Conservation (phyloP, 2,888 invertebrate species). For the Noctua fimbriata region DNA sequence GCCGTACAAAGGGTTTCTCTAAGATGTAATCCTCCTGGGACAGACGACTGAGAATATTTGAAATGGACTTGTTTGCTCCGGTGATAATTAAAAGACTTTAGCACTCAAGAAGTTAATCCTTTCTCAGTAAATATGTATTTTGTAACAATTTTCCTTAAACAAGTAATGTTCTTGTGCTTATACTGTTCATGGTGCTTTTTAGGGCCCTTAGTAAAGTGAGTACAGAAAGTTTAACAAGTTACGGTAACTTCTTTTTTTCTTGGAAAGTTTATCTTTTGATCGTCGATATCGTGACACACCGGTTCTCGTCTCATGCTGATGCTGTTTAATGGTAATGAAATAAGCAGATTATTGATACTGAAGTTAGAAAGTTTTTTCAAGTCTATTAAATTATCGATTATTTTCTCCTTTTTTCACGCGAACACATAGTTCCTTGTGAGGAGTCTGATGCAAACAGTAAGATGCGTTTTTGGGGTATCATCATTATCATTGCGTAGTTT, state of each 20-base stretch:
- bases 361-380: background rate
- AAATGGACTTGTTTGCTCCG: conserved; percentile 44
- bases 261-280: conserved; percentile 27
- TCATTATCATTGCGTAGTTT: background rate
- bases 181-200: conserved; percentile 1
- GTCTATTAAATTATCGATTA: background rate
- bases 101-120: conserved; percentile 40
- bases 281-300: background rate
- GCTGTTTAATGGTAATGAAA: background rate
- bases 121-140: conserved; percentile 50
- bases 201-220: background rate
- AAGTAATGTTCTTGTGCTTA: conserved; percentile 18
- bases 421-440: background rate
- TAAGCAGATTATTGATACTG: conserved; percentile 8
- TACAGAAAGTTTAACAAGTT: conserved; percentile 15
- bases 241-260: background rate
- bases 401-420: background rate
- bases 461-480: background rate
- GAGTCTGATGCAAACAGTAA: background rate
- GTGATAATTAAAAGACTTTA: conserved; percentile 47
- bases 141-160: conserved; percentile 24
- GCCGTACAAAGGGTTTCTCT: conserved; percentile 26
- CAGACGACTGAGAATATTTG: conserved; percentile 24
- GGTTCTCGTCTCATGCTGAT: background rate
- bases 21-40: conserved; percentile 36